Base-by-base conservation (phyloP, 2,888 invertebrate species). In the Spisula solida region DNA sequence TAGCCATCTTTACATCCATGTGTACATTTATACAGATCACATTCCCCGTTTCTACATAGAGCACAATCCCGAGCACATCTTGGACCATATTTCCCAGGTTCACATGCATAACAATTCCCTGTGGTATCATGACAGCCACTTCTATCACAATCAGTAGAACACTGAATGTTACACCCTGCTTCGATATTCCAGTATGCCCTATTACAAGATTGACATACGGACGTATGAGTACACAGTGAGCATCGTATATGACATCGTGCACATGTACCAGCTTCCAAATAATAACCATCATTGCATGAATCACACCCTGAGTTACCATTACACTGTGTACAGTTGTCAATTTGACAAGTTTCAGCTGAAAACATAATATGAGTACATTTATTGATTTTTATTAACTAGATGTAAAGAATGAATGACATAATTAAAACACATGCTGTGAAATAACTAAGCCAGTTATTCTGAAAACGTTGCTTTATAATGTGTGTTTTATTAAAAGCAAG, bases 1-100 rank as follows among this genome's bases (percentile, higher is more conserved):
- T 82, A 82, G 29, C 82, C 56, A 34, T 82, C 56, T 18, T 29
- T 82, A n/a, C 82, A 82, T 8, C 82, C 82, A 60, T 34, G 0
- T 82, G 60, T 34, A 41, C 82, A 82, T 31, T 60, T 79, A 4
- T 47, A 20, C 12, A 47, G 47, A 25, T 79, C 47, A 79, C 79
- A 79, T 79, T 79, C 29, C 16, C n/a, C 18, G 31, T 79, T 47
- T 47, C 4, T 47, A 48, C 79, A 79, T n/a, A 79, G n/a, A 25
- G n/a, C 18, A 48, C 79, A 79, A 79, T 79, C 47, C n/a, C 47
- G 79, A 0, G 12, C 25, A 47, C 79, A 79, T 79, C 25, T 47
- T 41, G n/a, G 48, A 79, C 79, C 79, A 48, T 79, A 79, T 25
- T 14, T 79, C 1, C 47, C 4, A 16, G 47, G 18, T 41, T 20